These are phyloP conservation scores for Heliconius ethilla DNA, from an alignment of 2,888 invertebrate species.

Conservation along the genomic window DNA sequence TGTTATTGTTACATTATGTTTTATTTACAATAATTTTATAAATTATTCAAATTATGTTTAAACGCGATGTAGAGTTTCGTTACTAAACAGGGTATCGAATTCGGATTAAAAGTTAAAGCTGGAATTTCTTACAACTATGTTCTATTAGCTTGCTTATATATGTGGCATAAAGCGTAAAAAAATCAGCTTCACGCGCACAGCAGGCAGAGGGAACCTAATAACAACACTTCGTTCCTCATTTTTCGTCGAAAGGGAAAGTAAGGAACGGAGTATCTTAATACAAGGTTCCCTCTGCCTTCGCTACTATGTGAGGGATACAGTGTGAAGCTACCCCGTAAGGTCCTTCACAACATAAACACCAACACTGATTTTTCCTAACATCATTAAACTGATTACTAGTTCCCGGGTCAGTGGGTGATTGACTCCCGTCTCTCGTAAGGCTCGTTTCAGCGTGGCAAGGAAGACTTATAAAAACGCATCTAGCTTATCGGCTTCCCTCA, in stretches of 20 bases:
- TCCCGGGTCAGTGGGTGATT: constrained; percentile 40
- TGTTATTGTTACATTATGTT: not conserved
- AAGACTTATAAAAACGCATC: constrained; percentile 64
- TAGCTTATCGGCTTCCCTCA: constrained; percentile 64
- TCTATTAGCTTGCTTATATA: not conserved
- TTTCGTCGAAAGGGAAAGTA: not conserved
- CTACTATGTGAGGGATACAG: too few species aligned
- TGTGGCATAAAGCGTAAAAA: not conserved
- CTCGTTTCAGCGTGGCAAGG: constrained; percentile 47
- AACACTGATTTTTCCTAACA: not conserved
- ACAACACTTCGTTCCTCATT: not conserved
- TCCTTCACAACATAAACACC: not conserved
- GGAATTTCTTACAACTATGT: not conserved
- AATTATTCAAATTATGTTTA: not conserved
- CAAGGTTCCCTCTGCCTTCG: too few species aligned
- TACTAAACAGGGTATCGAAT: too few species aligned
- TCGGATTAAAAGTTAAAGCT: not conserved
- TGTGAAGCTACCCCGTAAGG: too few species aligned
- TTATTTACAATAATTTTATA: not conserved
- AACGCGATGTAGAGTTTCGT: too few species aligned
- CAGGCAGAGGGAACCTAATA: not conserved
- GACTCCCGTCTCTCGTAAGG: constrained; percentile 37
- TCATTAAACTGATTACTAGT: constrained; percentile 22
- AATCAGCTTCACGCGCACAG: not conserved
- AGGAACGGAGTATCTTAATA: too few species aligned